A percentile compares a stretch with the other conserved stretches of the same genome.
These are phyloP conservation scores for Entomobrya multifasciata DNA, from an alignment of 2,888 invertebrate genomes.

Conservation along the genomic window DNA sequence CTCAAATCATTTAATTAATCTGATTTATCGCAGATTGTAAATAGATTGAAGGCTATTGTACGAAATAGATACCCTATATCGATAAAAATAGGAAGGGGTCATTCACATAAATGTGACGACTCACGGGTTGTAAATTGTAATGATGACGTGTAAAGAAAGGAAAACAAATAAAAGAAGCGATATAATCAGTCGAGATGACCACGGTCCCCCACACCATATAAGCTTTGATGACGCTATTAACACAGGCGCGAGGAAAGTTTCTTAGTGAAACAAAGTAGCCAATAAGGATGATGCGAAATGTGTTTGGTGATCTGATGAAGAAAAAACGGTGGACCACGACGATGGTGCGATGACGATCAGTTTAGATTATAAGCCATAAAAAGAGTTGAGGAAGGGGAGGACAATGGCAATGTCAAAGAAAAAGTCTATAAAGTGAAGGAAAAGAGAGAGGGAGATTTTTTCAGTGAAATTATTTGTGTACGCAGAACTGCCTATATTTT, in stretches of 20 bases:
- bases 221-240: too few species aligned
- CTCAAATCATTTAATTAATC: too few species aligned
- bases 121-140: constrained; percentile 39
- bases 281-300: not conserved
- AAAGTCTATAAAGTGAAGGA: not conserved
- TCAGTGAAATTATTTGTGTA: not conserved
- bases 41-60: too few species aligned
- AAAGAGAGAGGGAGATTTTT: not conserved
- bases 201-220: too few species aligned
- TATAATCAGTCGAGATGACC: constrained; percentile 24
- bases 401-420: not conserved
- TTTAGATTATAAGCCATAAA: constrained; percentile 12
- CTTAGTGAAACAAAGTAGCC: too few species aligned
- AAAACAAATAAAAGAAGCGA: not conserved
- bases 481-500: not conserved
- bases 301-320: not conserved
- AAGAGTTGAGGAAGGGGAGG: not conserved
- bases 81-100: too few species aligned
- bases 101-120: too few species aligned
- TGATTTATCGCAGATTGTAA: too few species aligned
- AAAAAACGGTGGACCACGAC: too few species aligned
- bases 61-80: too few species aligned
- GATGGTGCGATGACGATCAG: not conserved
- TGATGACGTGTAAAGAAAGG: constrained; percentile 20
- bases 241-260: too few species aligned